A percentile compares a stretch with the other conserved stretches of the same genome.
Conservation (phyloP, 2,113 vertebrate species). For the Rhegmatorhina hoffmannsi region DNA sequence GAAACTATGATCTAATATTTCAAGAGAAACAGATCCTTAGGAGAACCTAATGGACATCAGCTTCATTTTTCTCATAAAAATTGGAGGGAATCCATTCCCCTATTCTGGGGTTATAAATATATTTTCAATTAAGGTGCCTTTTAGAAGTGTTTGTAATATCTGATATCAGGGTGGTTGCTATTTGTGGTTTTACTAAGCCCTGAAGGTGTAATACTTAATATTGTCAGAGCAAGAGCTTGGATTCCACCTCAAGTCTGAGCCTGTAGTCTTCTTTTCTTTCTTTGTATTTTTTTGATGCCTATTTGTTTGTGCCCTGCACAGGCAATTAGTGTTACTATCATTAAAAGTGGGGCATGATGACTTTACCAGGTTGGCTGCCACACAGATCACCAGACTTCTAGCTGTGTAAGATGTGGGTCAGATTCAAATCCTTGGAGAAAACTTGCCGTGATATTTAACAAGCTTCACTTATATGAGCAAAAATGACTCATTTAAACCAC, state of each 20-base stretch:
- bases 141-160: neutral
- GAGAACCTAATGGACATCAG: neutral
- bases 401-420: neutral
- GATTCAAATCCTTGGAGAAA: neutral
- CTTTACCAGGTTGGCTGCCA: neutral
- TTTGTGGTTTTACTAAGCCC: conserved; percentile 10
- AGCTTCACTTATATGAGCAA: neutral
- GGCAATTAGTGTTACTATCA: neutral
- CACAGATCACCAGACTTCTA: neutral
- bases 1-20: neutral
- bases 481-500: conserved; percentile 35
- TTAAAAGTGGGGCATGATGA: neutral
- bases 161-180: neutral
- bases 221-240: neutral
- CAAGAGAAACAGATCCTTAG: neutral
- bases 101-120: neutral
- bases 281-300: neutral
- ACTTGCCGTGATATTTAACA: neutral
- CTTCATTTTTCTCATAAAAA: neutral
- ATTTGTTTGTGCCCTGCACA: conserved; percentile 5
- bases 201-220: neutral
- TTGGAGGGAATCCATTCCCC: neutral
- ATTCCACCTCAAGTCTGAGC: conserved; percentile 28
- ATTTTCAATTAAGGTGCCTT: neutral
- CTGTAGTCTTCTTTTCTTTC: neutral